These are phyloP conservation scores for Electrophaes corylata DNA, from an alignment of 2,888 invertebrate species.

Conservation along the genomic window DNA sequence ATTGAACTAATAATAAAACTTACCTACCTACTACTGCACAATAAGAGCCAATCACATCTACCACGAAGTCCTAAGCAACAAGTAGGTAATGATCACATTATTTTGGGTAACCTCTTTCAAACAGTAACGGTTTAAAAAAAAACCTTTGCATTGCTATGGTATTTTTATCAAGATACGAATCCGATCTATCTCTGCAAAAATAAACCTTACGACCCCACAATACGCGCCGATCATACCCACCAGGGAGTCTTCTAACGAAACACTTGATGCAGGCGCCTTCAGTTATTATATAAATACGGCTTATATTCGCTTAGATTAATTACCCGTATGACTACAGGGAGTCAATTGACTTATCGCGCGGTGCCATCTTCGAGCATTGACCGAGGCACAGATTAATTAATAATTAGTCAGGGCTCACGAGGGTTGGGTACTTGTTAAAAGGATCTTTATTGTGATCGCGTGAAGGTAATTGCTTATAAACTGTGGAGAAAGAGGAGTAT, in stretches of 20 bases:
- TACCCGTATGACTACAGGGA: conserved; percentile 79
- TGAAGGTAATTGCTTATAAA: conserved; percentile 27
- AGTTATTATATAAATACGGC: conserved; percentile 36
- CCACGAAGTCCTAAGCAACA: background rate
- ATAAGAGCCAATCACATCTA: background rate
- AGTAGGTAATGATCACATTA: background rate
- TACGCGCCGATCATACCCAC: conserved; percentile 9
- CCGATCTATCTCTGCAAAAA: background rate
- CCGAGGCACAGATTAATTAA: conserved; percentile 36
- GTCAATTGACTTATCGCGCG: conserved; percentile 75
- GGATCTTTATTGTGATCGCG: conserved; percentile 43
- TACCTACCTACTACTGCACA: background rate
- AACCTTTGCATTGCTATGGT: background rate
- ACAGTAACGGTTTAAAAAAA: background rate
- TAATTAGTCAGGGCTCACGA: conserved; percentile 24
- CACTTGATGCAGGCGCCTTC: conserved; percentile 61
- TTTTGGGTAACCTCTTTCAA: background rate
- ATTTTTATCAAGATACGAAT: background rate
- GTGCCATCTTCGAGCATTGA: conserved; percentile 56
- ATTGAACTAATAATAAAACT: too few relatives aligned
- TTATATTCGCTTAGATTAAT: conserved; percentile 61
- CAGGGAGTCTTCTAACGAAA: conserved; percentile 33
- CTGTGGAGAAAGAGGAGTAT: background rate
- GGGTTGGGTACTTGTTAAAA: conserved; percentile 21
- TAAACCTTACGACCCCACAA: conserved; percentile 1